Base-by-base conservation (phyloP, 2,888 invertebrate species). In the Pseudolycoriella hygida region DNA sequence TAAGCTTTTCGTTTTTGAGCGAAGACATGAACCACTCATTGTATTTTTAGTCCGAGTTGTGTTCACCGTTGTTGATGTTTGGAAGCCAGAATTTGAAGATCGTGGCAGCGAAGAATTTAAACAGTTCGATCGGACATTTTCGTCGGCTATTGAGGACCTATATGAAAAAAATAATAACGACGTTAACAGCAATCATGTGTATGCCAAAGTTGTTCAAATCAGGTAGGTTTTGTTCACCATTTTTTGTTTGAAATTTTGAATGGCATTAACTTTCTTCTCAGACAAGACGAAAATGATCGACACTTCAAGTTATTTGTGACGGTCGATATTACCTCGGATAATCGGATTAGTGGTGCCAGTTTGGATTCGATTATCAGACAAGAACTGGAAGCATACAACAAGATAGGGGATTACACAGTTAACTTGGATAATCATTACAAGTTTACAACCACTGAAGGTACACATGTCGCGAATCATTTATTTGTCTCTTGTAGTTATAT, bases 11-110 rank as follows among this genome's bases (percentile, higher is more conserved):
- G 25, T 25, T 25, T 25, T 25, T 25, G 4, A 25, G 25, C 25
- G 25, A 25, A 25, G 15, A 34, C n/a, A 34, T 5, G 40, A 37
- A 34, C 32, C 40, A 40, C 34, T 39, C 39, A 42, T 42, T 32
- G 32, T 17, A 4, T 34, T 43, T 47, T 43, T 15, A 48, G 48
- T 46, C 25, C 48, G 48, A 39, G 17, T 47, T 19, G 46, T 25
- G 15, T 45, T 46, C 20, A 43, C 30, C 1, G 38, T 48, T 14
- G 42, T 25, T 34, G 46, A 48, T 20, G 14, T 11, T 14, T 49
- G 43, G 42, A 25, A 38, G 14, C 41, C 42, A 17, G 31, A 44
- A 2, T 47, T 43, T 20, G 32, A 34, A 8, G 43, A 46, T 17
- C 34, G 41, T 14, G 40, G 20, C 8, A 49, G 48, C 17, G 42